Evolutionary conservation across 1,140 invertebrate species (phyloP).

Genomic region (Drosophila sp.): DNA sequence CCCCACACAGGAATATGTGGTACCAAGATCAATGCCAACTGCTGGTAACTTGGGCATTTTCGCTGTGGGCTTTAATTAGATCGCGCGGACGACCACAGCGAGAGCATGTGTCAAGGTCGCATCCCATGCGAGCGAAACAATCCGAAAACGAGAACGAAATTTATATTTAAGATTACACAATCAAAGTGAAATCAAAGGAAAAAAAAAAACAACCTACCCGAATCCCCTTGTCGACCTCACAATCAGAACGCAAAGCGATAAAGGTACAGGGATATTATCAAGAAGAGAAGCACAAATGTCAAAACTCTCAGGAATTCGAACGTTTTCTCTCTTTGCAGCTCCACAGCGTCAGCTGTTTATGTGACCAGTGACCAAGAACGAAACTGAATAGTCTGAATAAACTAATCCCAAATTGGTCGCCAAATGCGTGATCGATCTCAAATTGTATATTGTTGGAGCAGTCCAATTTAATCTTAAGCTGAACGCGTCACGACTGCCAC

Average conservation of each 20-base stretch:
- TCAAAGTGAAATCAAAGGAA: constrained; percentile 11
- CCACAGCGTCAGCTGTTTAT: constrained; percentile 75
- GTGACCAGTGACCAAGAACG: constrained; percentile 47
- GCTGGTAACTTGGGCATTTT: constrained; percentile 84
- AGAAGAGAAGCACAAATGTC: constrained; percentile 77
- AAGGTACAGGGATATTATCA: constrained; percentile 77
- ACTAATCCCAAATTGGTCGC: background rate
- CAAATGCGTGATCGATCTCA: background rate
- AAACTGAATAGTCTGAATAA: constrained; percentile 31
- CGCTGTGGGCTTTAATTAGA: constrained; percentile 72
- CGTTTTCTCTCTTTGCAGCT: constrained; percentile 82
- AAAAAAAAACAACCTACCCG: constrained; percentile 39
- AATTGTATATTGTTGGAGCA: background rate
- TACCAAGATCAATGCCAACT: constrained; percentile 92
- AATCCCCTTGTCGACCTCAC: constrained; percentile 17
- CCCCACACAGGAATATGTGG: constrained; percentile 92
- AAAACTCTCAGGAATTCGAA: constrained; percentile 80
- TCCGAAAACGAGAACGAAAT: constrained; percentile 54
- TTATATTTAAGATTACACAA: constrained; percentile 54
- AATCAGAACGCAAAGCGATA: constrained; percentile 78
- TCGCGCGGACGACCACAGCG: constrained; percentile 26
- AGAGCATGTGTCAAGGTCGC: constrained; percentile 50
- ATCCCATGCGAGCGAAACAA: constrained; percentile 24
- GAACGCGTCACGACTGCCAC: constrained; percentile 46
- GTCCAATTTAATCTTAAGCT: constrained; percentile 30